A percentile compares a stretch with the other conserved stretches of the same genome.
phyloP scores from a whole-genome alignment of 2,888 invertebrate genomes.

The Hedychridium roseum region DNA sequence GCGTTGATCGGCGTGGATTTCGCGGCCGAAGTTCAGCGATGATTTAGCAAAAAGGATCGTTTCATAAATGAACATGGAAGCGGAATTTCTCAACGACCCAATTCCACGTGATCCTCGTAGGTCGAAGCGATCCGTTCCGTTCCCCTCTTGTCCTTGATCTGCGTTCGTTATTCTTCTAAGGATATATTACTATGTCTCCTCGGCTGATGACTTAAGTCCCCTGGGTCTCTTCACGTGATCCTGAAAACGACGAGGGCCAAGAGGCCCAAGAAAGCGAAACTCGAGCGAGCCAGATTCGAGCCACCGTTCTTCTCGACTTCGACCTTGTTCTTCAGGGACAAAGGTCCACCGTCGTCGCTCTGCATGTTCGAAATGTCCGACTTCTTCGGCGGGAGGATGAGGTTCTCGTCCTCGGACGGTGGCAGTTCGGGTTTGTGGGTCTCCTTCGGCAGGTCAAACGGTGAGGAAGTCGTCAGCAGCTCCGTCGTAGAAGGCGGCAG shows the following conservation, averaged over 20 bases:
- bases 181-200: constrained; percentile 44
- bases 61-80: too few relatives aligned
- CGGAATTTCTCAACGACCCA: too few relatives aligned
- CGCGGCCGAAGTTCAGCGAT: background rate
- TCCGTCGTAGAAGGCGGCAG: constrained; percentile 68
- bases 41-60: too few relatives aligned
- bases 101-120: too few relatives aligned
- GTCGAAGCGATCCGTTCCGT: too few relatives aligned
- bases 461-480: constrained; percentile 62
- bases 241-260: constrained; percentile 30
- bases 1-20: constrained; percentile 35
- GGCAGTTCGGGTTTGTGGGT: constrained; percentile 56
- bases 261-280: constrained; percentile 19
- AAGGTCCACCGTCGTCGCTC: constrained; percentile 55
- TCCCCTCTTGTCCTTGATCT: too few relatives aligned
- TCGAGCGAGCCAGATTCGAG: constrained; percentile 11
- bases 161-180: too few relatives aligned
- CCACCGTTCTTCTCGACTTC: constrained; percentile 24
- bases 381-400: constrained; percentile 57
- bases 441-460: constrained; percentile 70
- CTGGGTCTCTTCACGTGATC: constrained; percentile 35
- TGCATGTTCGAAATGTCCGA: constrained; percentile 60
- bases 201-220: constrained; percentile 25
- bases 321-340: constrained; percentile 51
- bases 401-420: constrained; percentile 60